phyloP scores from a whole-genome alignment of 2,797 vertebrate genomes.

The Anabacerthia variegaticeps region DNA sequence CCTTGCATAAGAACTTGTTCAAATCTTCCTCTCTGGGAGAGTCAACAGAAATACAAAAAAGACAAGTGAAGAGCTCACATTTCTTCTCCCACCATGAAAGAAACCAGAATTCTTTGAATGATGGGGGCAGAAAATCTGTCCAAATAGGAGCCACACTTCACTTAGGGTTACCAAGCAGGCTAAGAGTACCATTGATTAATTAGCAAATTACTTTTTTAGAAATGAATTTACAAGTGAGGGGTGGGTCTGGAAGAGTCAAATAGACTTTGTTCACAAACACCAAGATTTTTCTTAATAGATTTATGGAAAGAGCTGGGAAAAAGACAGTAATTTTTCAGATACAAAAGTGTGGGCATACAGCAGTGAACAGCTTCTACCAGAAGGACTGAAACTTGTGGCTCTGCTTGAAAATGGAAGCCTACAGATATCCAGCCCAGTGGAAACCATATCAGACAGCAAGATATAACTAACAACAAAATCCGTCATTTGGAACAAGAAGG shows the following conservation, averaged over 20 bases:
- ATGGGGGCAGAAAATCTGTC: background rate
- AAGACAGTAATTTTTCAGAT: background rate
- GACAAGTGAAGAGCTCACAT: background rate
- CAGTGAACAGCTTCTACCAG: background rate
- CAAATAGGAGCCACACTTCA: background rate
- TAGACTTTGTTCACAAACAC: background rate
- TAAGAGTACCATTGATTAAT: background rate
- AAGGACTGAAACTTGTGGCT: background rate
- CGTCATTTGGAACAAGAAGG: background rate
- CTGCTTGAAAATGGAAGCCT: background rate
- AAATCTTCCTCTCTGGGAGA: background rate
- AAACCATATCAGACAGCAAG: background rate
- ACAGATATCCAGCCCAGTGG: background rate
- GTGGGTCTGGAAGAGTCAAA: background rate
- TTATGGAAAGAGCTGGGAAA: background rate
- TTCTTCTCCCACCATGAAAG: background rate
- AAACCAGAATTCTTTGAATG: background rate
- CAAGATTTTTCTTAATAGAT: background rate
- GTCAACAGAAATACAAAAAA: background rate
- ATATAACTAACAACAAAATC: background rate
- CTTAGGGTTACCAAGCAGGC: background rate
- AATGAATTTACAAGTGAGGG: background rate
- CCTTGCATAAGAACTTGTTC: background rate
- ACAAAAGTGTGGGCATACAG: accelerated
- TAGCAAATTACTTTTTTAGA: background rate